Evolutionary conservation across 2,888 invertebrate species (phyloP).

Genomic region (Platypus cylindrus): DNA sequence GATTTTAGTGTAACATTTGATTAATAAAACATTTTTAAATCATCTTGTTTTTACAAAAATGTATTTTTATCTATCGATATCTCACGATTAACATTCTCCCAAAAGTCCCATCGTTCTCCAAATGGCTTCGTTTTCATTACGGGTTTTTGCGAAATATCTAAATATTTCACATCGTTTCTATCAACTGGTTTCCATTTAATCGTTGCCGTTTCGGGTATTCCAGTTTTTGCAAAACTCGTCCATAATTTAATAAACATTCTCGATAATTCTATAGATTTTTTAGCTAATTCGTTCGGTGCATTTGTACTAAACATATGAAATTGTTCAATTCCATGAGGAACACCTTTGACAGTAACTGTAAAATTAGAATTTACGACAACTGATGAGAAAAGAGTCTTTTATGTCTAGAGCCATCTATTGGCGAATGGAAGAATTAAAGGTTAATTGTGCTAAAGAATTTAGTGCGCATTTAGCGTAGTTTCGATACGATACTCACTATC

Average conservation of each 20-base stretch:
- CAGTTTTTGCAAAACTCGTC: slow-evolving; percentile 8
- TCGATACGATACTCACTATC: too few species aligned
- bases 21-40: too few species aligned
- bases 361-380: background rate
- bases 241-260: slow-evolving; percentile 6
- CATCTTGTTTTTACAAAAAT: too few species aligned
- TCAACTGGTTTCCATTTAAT: slow-evolving; percentile 7
- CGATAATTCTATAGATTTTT: slow-evolving; percentile 2
- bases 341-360: slow-evolving; percentile 1
- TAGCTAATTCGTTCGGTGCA: background rate
- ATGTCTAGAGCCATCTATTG: too few species aligned
- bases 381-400: too few species aligned
- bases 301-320: background rate
- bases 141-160: background rate
- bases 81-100: background rate
- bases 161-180: background rate
- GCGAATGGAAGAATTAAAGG: too few species aligned
- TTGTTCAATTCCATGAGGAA: slow-evolving; percentile 1
- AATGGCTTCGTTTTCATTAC: background rate
- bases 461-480: too few species aligned
- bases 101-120: background rate
- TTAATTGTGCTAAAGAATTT: too few species aligned
- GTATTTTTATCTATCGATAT: background rate
- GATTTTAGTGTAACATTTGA: too few species aligned
- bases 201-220: slow-evolving; percentile 3